Evolutionary conservation across 2,888 invertebrate genomes (phyloP), one percentile per base, ranked within the genome.

Genomic region (Nematopogon swammerdamellus): DNA sequence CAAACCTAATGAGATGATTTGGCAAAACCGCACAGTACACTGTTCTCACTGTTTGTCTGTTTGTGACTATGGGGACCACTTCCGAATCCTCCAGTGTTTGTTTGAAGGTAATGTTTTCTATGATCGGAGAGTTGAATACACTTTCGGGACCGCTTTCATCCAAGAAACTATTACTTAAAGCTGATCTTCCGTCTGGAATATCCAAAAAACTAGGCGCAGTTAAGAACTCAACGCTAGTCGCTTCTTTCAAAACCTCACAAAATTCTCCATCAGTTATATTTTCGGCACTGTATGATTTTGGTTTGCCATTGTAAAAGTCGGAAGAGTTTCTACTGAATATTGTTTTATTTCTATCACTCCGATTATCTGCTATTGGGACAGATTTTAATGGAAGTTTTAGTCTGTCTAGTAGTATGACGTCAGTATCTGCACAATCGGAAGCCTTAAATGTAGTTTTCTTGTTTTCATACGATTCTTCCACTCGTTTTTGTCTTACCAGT

Each of bases 241-340:
- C 65, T 57, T 79, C 77, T 56, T 67, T 67, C 44, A 79, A 57
- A 45, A 60, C 64, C 47, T 72, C 63, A 59, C 65, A 62, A 51
- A 67, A 74, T 54, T 64, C 64, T 10, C 59, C 58, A 29, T 62
- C 62, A 36, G 65, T 64, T 8, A 80, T 57, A 59, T 75, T 70
- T 52, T 80, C 80, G 61, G 67, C 60, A 59, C 80, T 80, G 46
- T 65, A 71, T 5, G 76, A 65, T 55, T 80, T 80, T 25, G 69
- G 69, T 64, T 72, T 79, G n/a, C 76, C 75, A 46, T 74, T 71
- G 51, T 63, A 74, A 48, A 69, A 60, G 19, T 65, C 67, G 46
- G 66, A 67, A 17, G 67, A 58, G 57, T 63, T 68, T 59, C 60
- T 65, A 48, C 62, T 65, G 49, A 70, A 71, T 50, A 66, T 63